Percentiles rank a stretch among this genome's conserved stretches.
Conservation (phyloP, 2,113 vertebrate species). For the Excalfactoria chinensis region DNA sequence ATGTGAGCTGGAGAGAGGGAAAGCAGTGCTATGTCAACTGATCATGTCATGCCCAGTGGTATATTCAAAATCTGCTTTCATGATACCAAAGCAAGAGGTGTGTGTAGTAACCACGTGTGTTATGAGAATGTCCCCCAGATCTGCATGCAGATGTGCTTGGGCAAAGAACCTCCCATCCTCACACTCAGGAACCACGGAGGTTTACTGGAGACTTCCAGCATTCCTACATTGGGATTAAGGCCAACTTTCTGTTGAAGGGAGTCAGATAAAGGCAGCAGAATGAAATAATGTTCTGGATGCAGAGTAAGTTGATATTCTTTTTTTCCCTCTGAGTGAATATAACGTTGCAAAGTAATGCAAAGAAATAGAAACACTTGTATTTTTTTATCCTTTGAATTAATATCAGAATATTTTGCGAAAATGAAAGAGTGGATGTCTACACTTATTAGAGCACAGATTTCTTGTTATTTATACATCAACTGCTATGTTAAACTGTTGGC, state of each 20-base stretch:
- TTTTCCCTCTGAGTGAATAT: background rate
- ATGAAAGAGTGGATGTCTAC: background rate
- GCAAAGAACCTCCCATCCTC: accelerated
- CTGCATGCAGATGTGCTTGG: background rate
- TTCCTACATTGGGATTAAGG: background rate
- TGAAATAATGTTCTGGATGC: background rate
- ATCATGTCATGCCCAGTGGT: accelerated
- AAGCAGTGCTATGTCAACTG: background rate
- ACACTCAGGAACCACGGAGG: background rate
- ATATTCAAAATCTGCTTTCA: background rate
- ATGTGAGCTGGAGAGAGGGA: background rate
- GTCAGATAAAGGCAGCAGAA: constrained; percentile 1
- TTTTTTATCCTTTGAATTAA: background rate
- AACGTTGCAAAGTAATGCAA: background rate
- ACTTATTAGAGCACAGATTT: too few species aligned
- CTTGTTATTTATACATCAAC: accelerated
- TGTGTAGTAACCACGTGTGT: accelerated
- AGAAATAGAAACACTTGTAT: background rate
- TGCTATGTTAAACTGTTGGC: background rate
- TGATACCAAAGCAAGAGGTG: background rate
- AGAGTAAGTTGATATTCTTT: background rate
- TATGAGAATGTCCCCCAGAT: background rate
- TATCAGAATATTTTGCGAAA: background rate
- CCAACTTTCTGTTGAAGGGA: background rate
- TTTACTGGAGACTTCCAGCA: background rate